Conservation (phyloP, 2,113 vertebrate species). For the Miniopterus natalensis region DNA sequence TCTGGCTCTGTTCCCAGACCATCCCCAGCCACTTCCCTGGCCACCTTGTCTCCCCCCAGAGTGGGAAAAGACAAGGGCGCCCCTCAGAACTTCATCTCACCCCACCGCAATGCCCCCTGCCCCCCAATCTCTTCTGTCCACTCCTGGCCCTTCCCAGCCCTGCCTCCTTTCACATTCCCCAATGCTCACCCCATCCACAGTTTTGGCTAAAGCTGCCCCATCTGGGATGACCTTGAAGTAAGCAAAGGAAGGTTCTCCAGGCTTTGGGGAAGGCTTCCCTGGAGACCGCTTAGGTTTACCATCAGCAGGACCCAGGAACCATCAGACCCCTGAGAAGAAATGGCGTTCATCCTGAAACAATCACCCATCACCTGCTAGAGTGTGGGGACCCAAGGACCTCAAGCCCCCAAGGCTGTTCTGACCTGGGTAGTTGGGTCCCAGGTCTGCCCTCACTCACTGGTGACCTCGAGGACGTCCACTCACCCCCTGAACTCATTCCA, state of each 20-base stretch:
- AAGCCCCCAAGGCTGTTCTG: not conserved
- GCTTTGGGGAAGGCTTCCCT: not conserved
- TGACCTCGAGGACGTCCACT: not conserved
- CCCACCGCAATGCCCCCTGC: too few relatives aligned
- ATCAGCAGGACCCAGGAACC: not conserved
- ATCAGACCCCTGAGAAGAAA: not conserved
- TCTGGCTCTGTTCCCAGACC: not conserved
- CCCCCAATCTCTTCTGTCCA: not conserved
- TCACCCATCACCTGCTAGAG: not conserved
- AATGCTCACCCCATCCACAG: not conserved
- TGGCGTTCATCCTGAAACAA: not conserved
- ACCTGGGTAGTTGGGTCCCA: not conserved
- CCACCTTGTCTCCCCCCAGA: not conserved
- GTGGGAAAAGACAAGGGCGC: not conserved
- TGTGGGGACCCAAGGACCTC: not conserved
- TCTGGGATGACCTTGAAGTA: not conserved
- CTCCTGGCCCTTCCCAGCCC: not conserved
- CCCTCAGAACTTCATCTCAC: not conserved
- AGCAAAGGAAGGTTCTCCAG: not conserved
- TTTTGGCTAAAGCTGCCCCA: not conserved
- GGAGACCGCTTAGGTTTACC: not conserved
- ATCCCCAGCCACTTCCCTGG: not conserved
- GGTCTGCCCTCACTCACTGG: not conserved
- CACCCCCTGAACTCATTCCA: not conserved
- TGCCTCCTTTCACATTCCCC: not conserved